Conservation (phyloP, 2,797 vertebrate species). For the Falco naumanni region DNA sequence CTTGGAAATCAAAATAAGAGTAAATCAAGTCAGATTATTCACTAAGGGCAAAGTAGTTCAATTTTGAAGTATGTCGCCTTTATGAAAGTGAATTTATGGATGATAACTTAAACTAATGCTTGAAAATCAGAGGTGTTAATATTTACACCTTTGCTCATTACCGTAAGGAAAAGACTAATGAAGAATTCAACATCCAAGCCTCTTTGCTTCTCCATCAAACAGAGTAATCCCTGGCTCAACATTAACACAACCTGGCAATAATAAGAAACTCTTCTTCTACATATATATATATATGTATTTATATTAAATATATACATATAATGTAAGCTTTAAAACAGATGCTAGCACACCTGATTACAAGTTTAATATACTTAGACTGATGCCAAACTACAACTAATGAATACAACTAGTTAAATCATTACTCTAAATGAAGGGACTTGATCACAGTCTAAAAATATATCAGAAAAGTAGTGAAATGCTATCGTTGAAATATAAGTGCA, state of each 20-base stretch:
- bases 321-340: not conserved
- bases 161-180: conserved; percentile 75
- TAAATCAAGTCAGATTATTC: conserved; percentile 57
- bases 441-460: conserved; percentile 4
- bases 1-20: conserved; percentile 52
- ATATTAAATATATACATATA: not conserved
- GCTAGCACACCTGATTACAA: not conserved
- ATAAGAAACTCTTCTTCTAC: not conserved
- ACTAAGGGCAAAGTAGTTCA: conserved; percentile 29
- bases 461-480: not conserved
- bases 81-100: conserved; percentile 67
- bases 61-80: conserved; percentile 64
- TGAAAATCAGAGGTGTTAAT: conserved; percentile 77
- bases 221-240: conserved; percentile 61
- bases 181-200: conserved; percentile 74
- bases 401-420: conserved; percentile 10
- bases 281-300: not conserved
- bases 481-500: not conserved
- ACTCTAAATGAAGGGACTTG: not conserved
- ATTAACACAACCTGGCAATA: conserved; percentile 64
- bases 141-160: conserved; percentile 80
- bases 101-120: conserved; percentile 66
- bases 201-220: conserved; percentile 67
- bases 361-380: not conserved
- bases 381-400: conserved; percentile 1